These are phyloP conservation scores for Pseudopipra pipra DNA, from an alignment of 2,113 vertebrate genomes.

Conservation along the genomic window DNA sequence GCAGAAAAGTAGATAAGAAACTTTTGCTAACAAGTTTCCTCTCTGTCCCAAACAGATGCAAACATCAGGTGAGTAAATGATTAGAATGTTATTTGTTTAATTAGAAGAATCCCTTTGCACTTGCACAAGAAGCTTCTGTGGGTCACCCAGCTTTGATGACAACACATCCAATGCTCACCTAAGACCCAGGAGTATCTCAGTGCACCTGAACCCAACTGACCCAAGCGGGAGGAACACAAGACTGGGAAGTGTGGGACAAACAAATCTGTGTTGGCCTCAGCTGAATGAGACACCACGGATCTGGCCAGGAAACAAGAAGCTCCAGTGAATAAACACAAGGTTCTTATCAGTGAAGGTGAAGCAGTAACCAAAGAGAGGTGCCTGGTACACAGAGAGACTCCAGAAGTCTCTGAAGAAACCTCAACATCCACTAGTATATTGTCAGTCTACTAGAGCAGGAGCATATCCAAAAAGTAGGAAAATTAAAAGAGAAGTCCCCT, in stretches of 20 bases:
- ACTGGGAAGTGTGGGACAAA: not conserved
- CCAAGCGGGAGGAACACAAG: not conserved
- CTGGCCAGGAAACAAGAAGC: not conserved
- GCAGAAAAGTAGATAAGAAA: slow-evolving; percentile 21
- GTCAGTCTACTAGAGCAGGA: not conserved
- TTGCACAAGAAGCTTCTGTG: not conserved
- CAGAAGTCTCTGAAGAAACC: not conserved
- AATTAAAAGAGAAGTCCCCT: not conserved
- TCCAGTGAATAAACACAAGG: not conserved
- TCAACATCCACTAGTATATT: not conserved
- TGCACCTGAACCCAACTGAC: not conserved
- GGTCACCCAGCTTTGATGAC: not conserved
- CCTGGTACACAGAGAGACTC: not conserved
- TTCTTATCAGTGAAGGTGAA: not conserved
- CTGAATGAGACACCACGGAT: not conserved
- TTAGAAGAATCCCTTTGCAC: not conserved
- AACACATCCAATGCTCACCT: not conserved
- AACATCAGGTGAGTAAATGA: not conserved
- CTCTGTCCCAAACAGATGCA: not conserved
- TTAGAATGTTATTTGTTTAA: not conserved
- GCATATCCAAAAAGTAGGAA: not conserved
- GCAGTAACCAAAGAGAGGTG: not conserved
- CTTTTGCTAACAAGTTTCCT: not conserved
- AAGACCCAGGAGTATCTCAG: not conserved
- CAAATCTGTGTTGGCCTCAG: not conserved